These are phyloP conservation scores for Lathamus discolor DNA, from an alignment of 2,113 vertebrate species.

Conservation along the genomic window DNA sequence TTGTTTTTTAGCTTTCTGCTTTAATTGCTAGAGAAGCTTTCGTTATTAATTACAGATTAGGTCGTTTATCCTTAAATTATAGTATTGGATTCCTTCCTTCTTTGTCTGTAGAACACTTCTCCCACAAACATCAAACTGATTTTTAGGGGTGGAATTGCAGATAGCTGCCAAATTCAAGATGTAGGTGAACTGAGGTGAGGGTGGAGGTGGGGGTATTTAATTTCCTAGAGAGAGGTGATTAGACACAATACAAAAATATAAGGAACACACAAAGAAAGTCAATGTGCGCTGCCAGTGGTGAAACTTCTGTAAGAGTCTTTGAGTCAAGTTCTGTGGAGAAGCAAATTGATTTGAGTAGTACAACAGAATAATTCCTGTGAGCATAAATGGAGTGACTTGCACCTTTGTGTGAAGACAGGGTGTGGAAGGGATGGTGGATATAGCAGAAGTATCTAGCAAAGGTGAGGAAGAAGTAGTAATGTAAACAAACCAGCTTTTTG, in stretches of 20 bases:
- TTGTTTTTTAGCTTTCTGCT: slow-evolving; percentile 5
- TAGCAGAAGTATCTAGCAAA: background rate
- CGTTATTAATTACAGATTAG: slow-evolving; percentile 29
- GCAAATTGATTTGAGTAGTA: background rate
- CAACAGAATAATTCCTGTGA: background rate
- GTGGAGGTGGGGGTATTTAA: background rate
- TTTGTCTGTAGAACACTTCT: background rate
- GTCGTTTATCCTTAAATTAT: slow-evolving; percentile 15
- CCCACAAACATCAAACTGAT: background rate
- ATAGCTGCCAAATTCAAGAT: background rate
- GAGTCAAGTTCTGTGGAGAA: background rate
- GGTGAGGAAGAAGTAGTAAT: background rate
- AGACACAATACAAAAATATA: background rate
- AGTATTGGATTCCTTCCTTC: background rate
- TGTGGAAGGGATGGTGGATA: background rate
- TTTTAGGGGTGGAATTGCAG: background rate
- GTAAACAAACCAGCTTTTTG: background rate
- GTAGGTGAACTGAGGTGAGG: background rate
- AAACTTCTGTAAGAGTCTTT: background rate
- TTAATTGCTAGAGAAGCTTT: background rate
- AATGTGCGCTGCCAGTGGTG: rapidly evolving
- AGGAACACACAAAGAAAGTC: background rate
- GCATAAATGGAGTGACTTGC: background rate
- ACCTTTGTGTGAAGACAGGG: background rate
- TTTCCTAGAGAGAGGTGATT: slow-evolving; percentile 13